phyloP scores from a whole-genome alignment of 1,140 invertebrate species.

The Pseudoatta argentina region DNA sequence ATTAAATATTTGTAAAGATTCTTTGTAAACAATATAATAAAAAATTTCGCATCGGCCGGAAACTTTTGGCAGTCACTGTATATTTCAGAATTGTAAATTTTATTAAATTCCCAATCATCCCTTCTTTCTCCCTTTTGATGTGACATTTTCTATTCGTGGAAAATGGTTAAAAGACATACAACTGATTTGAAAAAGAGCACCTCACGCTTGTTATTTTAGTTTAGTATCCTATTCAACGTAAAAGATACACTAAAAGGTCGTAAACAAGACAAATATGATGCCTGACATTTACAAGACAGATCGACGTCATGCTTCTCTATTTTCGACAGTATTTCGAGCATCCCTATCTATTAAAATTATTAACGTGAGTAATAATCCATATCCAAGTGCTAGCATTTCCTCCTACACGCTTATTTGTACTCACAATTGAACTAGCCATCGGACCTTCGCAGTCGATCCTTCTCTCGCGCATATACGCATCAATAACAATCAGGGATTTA shows the following conservation, averaged over 20 bases:
- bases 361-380: conserved; percentile 35
- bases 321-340: conserved; percentile 14
- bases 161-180: conserved; percentile 20
- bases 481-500: conserved; percentile 35
- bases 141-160: neutral
- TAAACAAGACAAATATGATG: neutral
- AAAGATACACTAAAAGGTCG: neutral
- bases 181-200: conserved; percentile 25
- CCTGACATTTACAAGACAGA: conserved; percentile 17
- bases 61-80: too few species aligned
- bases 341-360: neutral
- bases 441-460: neutral
- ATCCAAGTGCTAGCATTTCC: neutral
- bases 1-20: too few species aligned
- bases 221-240: too few species aligned
- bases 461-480: conserved; percentile 9
- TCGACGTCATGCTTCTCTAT: neutral
- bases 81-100: neutral
- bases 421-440: conserved; percentile 13
- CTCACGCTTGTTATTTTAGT: neutral
- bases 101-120: neutral
- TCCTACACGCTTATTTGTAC: neutral
- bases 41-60: too few species aligned
- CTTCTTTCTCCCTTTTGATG: neutral
- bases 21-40: too few species aligned